These are phyloP conservation scores for Cantharis rustica DNA, from an alignment of 2,888 invertebrate species.

Conservation along the genomic window DNA sequence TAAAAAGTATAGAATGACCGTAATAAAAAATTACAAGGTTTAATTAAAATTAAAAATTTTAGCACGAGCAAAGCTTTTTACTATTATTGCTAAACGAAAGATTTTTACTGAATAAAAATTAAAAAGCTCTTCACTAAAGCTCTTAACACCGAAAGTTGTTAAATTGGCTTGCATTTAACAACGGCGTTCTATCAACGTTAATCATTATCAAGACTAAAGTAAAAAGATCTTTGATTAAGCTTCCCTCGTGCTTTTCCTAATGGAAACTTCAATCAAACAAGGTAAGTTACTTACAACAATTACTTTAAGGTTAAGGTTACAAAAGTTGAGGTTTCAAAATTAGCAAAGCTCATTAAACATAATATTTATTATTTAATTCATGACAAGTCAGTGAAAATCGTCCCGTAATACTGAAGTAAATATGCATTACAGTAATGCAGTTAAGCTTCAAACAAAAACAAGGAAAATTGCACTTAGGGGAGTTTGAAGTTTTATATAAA, in stretches of 20 bases:
- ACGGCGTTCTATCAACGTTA: slow-evolving; percentile 6
- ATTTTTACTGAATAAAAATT: neutral
- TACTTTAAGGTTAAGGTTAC: neutral
- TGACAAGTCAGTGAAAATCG: neutral
- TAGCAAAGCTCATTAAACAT: neutral
- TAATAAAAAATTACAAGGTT: neutral
- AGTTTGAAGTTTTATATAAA: neutral
- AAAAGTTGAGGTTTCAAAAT: neutral
- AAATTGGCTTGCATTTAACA: slow-evolving; percentile 9
- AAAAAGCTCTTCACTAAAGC: neutral
- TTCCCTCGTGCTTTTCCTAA: slow-evolving; percentile 2
- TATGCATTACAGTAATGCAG: neutral
- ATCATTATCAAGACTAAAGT: slow-evolving; percentile 8
- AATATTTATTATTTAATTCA: neutral
- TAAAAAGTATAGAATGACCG: neutral
- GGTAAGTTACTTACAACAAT: neutral
- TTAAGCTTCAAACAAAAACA: neutral
- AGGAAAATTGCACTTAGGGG: neutral
- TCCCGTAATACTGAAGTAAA: neutral
- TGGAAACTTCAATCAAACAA: neutral
- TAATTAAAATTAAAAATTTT: neutral
- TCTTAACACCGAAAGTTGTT: slow-evolving; percentile 3
- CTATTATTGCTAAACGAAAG: neutral
- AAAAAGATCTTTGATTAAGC: slow-evolving; percentile 10
- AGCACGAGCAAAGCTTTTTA: neutral